Evolutionary conservation across 2,113 vertebrate genomes (phyloP).

Genomic region (Aegithalos caudatus): DNA sequence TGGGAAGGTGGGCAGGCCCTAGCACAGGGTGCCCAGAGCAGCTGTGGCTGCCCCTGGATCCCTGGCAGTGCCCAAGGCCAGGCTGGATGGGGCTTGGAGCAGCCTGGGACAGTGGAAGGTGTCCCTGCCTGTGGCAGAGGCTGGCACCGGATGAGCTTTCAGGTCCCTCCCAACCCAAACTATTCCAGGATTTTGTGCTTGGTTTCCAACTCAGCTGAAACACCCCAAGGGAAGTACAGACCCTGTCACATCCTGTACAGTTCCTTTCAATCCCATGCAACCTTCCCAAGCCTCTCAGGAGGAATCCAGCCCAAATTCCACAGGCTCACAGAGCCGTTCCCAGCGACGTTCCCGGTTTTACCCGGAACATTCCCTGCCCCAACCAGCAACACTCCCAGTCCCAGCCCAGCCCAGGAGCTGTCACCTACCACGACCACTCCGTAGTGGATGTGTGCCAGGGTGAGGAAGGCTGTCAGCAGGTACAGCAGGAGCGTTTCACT

Average conservation of each 20-base stretch:
- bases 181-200: background rate
- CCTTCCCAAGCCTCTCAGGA: background rate
- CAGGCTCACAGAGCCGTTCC: background rate
- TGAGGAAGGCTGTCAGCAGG: constrained; percentile 76
- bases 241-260: fast-evolving
- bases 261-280: background rate
- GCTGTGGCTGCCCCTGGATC: background rate
- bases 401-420: fast-evolving
- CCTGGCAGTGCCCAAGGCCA: background rate
- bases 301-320: background rate
- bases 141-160: background rate
- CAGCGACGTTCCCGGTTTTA: fast-evolving
- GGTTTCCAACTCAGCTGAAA: background rate
- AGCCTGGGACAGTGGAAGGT: fast-evolving
- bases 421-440: constrained; percentile 91
- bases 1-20: background rate
- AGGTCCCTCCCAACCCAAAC: background rate
- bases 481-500: constrained; percentile 80
- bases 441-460: constrained; percentile 90
- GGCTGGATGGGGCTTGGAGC: background rate
- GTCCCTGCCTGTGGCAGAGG: background rate
- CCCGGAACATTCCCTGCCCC: fast-evolving
- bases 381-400: background rate
- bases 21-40: background rate
- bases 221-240: background rate